Base-by-base conservation (phyloP, 1,140 invertebrate species). In the Melanaphis sacchari region DNA sequence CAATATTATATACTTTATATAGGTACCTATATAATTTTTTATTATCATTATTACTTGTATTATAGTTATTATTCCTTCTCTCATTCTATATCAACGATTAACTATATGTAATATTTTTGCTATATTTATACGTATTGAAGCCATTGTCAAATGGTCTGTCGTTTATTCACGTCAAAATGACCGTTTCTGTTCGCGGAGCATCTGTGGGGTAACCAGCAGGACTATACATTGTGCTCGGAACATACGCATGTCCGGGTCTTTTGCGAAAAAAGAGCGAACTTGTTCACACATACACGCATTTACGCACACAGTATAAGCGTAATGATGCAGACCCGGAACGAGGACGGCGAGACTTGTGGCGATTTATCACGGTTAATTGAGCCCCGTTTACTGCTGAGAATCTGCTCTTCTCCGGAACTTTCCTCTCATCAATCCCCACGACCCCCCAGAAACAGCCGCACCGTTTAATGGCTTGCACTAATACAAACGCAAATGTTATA, bases 331-430 rank as follows among this genome's bases (percentile, higher is more conserved):
- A 43, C 7, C 85, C 41, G 22, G 36, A 24, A 24, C 1, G 11
- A 26, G 49, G 52, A 54, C 5, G 36, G 31, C 31, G 36, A 59
- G 38, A 31, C 49, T 59, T 38, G 21, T 31, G 52, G 88, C 89
- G 89, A 90, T 90, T 90, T 66, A 66, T 90, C 89, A 90, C 54
- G 89, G 38, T 90, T 90, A 90, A 90, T 90, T 66, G 89, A 90
- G 89, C 89, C 9, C 89, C 89, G 89, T 66, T 66, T 59, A 59
- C 89, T n/a, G 59, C 54, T 40, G 49, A 36, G 43, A 87, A 87
- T 46, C n/a, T 84, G 84, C 84, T 41, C 11, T 9, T 6, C 24
- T 5, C 15, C 31, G 4, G 15, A 41, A 43, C 26, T 26, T 24
- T 31, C 40, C 24, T 7, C 31, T 85, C 1, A 24, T 38, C 2